phyloP scores from a whole-genome alignment of 2,888 invertebrate species.

The Octonoba sinensis region DNA sequence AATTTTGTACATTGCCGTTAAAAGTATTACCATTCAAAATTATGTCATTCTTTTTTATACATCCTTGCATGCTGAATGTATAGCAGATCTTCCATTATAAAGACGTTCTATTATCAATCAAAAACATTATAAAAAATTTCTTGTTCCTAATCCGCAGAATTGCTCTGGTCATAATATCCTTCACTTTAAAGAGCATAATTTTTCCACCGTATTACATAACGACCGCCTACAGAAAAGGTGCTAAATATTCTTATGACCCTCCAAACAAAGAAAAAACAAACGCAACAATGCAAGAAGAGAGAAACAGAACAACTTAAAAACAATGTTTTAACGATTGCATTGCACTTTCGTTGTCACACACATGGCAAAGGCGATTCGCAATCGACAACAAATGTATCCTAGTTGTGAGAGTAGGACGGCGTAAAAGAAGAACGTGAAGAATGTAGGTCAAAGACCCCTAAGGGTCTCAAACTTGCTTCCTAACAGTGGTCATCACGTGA shows the following conservation, averaged over 20 bases:
- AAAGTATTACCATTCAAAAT: too few relatives aligned
- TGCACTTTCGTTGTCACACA: too few relatives aligned
- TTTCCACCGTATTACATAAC: not conserved
- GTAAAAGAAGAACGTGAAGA: conserved; percentile 15
- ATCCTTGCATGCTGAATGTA: too few relatives aligned
- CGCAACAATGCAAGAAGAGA: not conserved
- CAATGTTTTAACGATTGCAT: too few relatives aligned
- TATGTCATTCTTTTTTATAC: too few relatives aligned
- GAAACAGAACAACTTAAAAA: not conserved
- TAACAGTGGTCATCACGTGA: conserved; percentile 26
- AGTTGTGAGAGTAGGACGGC: conserved; percentile 20
- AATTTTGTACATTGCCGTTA: too few relatives aligned
- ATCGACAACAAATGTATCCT: not conserved
- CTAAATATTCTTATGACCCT: conserved; percentile 22
- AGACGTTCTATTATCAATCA: too few relatives aligned
- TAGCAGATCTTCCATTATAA: too few relatives aligned
- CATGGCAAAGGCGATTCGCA: not conserved
- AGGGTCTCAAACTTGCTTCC: not conserved
- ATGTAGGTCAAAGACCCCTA: conserved; percentile 3
- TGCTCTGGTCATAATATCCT: too few relatives aligned
- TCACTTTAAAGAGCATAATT: too few relatives aligned
- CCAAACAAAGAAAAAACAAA: not conserved
- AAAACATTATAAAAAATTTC: too few relatives aligned
- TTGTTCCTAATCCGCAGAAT: too few relatives aligned
- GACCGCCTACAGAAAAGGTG: conserved; percentile 6